phyloP scores from a whole-genome alignment of 2,113 vertebrate genomes.

The Sphyrna mokarran region DNA sequence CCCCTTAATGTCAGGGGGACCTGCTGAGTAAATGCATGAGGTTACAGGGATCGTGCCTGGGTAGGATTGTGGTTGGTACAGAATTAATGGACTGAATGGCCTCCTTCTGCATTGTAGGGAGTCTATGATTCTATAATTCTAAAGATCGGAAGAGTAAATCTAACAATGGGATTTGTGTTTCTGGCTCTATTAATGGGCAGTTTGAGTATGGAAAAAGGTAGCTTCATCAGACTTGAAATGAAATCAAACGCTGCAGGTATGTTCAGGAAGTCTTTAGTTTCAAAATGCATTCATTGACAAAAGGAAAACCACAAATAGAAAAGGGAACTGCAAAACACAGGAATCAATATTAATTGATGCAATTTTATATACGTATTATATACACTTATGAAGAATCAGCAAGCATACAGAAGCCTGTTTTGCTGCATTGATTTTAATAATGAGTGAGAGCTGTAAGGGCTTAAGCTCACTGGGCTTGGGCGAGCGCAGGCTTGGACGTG shows the following conservation, averaged over 20 bases:
- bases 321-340: not conserved
- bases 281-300: not conserved
- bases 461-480: too few species aligned
- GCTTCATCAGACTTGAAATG: not conserved
- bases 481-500: too few species aligned
- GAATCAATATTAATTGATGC: not conserved
- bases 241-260: not conserved
- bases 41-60: too few species aligned
- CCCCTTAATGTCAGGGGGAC: too few species aligned
- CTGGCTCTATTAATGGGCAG: not conserved
- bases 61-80: too few species aligned
- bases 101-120: too few species aligned
- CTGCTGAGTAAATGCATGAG: too few species aligned
- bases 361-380: not conserved
- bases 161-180: not conserved
- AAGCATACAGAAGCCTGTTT: not conserved
- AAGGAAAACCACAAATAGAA: not conserved
- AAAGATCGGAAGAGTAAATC: not conserved
- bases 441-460: too few species aligned
- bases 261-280: slow-evolving; percentile 18
- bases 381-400: not conserved
- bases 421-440: not conserved
- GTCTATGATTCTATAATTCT: too few species aligned
- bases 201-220: not conserved
- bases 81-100: too few species aligned